A percentile compares a stretch with the other conserved stretches of the same genome.
phyloP scores from a whole-genome alignment of 2,888 invertebrate species.

The Carterocephalus palaemon region DNA sequence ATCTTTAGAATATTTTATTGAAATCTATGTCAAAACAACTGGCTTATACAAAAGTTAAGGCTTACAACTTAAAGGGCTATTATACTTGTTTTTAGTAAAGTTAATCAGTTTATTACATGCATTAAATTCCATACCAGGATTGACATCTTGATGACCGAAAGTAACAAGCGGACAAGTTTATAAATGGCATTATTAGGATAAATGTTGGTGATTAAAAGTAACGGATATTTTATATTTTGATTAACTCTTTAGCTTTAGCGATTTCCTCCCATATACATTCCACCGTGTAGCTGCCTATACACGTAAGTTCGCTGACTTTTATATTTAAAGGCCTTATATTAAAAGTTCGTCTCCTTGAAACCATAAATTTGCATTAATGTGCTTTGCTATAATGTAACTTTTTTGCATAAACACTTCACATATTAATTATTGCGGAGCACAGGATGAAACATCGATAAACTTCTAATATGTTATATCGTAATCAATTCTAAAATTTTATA shows the following conservation, averaged over 20 bases:
- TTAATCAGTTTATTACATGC: conserved; percentile 35
- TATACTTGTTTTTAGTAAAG: too few species aligned
- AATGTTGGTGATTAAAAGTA: conserved; percentile 24
- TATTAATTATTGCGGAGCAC: too few species aligned
- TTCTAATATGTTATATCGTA: too few species aligned
- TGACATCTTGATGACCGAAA: conserved; percentile 24
- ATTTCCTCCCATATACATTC: conserved; percentile 7
- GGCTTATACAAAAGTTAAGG: conserved; percentile 22
- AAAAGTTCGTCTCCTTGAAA: too few species aligned
- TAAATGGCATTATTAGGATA: conserved; percentile 27
- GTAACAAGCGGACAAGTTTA: conserved; percentile 28
- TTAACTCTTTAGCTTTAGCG: conserved; percentile 17
- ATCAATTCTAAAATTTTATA: too few species aligned
- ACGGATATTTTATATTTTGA: conserved; percentile 27
- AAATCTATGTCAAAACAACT: conserved; percentile 28
- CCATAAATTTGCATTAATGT: too few species aligned
- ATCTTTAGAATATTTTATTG: conserved; percentile 24
- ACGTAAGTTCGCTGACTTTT: too few species aligned
- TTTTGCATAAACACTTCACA: too few species aligned
- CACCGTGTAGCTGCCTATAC: conserved; percentile 3
- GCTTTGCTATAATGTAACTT: too few species aligned
- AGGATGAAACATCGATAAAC: too few species aligned
- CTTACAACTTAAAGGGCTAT: conserved; percentile 26
- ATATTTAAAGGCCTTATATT: too few species aligned
- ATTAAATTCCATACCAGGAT: conserved; percentile 30